A percentile compares a stretch with the other conserved stretches of the same genome.
Conservation (phyloP, 2,113 vertebrate genomes). For the Petrocephalus zakoni region DNA sequence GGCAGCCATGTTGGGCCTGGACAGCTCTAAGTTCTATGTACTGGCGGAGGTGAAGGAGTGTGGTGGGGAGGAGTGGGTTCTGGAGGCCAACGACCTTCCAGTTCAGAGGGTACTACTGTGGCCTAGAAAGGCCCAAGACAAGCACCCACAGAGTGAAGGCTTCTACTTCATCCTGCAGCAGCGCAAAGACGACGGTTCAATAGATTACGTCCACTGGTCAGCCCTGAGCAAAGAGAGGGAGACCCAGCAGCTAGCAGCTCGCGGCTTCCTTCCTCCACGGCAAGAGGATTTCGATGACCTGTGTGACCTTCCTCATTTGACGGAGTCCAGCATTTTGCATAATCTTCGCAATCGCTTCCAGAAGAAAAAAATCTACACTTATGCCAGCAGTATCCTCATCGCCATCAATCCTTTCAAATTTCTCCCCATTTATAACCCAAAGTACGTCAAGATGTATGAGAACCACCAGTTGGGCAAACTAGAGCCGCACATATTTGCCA, state of each 20-base stretch:
- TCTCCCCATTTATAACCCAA: constrained; percentile 96
- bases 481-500: constrained; percentile 96
- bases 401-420: constrained; percentile 97
- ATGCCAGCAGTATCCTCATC: constrained; percentile 90
- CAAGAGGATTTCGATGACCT: constrained; percentile 86
- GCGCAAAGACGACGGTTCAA: constrained; percentile 75
- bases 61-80: constrained; percentile 92
- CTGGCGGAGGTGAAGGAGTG: constrained; percentile 93
- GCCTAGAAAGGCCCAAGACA: constrained; percentile 87
- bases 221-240: constrained; percentile 65
- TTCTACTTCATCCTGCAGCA: constrained; percentile 95
- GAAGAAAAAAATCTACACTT: constrained; percentile 95
- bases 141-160: constrained; percentile 76
- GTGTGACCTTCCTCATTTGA: constrained; percentile 85
- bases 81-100: constrained; percentile 81
- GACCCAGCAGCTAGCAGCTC: constrained; percentile 68
- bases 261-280: constrained; percentile 83
- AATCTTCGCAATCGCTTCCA: constrained; percentile 83
- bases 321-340: constrained; percentile 76
- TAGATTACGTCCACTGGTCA: constrained; percentile 76
- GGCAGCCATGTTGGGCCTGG: constrained; percentile 66
- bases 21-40: constrained; percentile 71
- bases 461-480: constrained; percentile 93
- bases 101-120: constrained; percentile 89
- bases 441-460: constrained; percentile 97